A percentile compares a stretch with the other conserved stretches of the same genome.
Conservation (phyloP, 2,797 vertebrate species). For the Molossus alvarezi region DNA sequence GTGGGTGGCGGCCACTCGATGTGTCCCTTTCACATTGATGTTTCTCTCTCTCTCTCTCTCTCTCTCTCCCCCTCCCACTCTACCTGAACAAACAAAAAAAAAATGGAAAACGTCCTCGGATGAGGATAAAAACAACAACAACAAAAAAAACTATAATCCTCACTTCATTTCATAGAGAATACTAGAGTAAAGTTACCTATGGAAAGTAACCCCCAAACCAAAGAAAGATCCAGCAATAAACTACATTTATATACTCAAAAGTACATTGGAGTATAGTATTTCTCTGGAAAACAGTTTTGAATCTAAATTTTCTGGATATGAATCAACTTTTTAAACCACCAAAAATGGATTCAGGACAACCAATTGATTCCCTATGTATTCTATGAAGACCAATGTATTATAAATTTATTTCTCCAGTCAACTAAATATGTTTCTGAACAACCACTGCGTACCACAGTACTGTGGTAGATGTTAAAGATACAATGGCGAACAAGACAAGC, state of each 20-base stretch:
- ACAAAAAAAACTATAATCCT: constrained; percentile 27
- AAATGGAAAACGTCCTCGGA: too few relatives aligned
- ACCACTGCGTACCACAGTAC: background rate
- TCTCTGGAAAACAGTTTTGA: background rate
- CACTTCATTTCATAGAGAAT: constrained; percentile 64
- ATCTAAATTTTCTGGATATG: constrained; percentile 40
- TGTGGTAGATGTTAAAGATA: background rate
- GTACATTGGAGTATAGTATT: background rate
- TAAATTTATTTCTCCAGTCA: constrained; percentile 5
- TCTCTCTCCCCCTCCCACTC: too few relatives aligned
- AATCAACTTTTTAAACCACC: constrained; percentile 48
- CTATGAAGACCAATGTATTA: background rate
- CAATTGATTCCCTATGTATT: background rate
- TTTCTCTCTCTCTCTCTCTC: too few relatives aligned
- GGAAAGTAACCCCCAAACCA: constrained; percentile 55
- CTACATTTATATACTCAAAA: background rate
- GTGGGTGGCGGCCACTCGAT: too few relatives aligned
- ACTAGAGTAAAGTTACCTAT: constrained; percentile 27
- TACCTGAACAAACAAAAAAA: too few relatives aligned
- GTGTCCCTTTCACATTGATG: too few relatives aligned
- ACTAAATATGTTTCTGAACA: constrained; percentile 40
- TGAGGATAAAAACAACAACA: too few relatives aligned
- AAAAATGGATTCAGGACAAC: constrained; percentile 51
- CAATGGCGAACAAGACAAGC: background rate
- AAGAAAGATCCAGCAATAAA: constrained; percentile 46